Evolutionary conservation across 2,888 invertebrate species (phyloP), one percentile per base, ranked within the genome.

Genomic region (Platycheirus albimanus): DNA sequence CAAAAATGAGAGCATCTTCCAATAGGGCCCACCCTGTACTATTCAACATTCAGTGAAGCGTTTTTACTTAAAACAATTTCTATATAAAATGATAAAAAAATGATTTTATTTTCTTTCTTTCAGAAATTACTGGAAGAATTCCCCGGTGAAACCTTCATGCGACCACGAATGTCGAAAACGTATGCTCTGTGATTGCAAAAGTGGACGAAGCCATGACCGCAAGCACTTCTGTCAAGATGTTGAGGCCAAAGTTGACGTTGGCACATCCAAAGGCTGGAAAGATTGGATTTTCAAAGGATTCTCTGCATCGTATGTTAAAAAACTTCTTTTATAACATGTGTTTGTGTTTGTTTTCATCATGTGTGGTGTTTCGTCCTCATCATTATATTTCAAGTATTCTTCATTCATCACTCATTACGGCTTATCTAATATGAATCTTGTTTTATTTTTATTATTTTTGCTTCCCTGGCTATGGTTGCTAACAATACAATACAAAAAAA

Each of bases 121-220:
- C 87, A 97, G 97, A 88, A 94, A 96, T 89, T 97, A 97, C 90
- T 96, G 96, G 93, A 97, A 97, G 91, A 96, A 96, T 88, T 97
- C 97, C 74, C 96, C 97, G 0, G 95, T 95, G 0, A 93, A 96
- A 43, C 95, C 96, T 8, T 89, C 92, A 0, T 98, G 97, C 89
- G 96, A 96, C 90, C 94, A 95, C 6, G 96, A 96, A 86, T 98
- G 97, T 87, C 95, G 95, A 84, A 97, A 96, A 90, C 93, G 96
- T 49, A 92, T 97, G 88, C 92, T 97, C 38, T 98, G 97, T 89
- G 97, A 97, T 91, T 93, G 96, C 69, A 94, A 96, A 67, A 97
- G 97, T 13, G 97, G 97, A 0, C 93, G 96, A 54, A 96, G 96
- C 63, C 97, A 97, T 89, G 97, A 96, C 90, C 93, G 96, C 3